These are phyloP conservation scores for Mirza zaza DNA, from an alignment of 2,113 vertebrate genomes.

Conservation along the genomic window DNA sequence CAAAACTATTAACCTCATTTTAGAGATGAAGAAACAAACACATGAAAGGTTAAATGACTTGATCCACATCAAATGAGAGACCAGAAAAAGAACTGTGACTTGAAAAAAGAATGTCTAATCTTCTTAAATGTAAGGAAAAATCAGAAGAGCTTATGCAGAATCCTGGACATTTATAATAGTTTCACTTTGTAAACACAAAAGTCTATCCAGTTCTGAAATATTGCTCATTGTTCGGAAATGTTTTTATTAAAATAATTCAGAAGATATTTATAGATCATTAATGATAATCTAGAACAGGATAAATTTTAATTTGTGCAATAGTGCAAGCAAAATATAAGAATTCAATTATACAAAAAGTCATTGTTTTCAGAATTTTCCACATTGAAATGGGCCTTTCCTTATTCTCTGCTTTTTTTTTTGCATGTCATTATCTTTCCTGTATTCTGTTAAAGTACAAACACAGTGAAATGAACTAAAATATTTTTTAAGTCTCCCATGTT, in stretches of 20 bases:
- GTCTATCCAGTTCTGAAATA: neutral
- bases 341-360: neutral
- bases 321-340: neutral
- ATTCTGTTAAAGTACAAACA: neutral
- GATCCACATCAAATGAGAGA: neutral
- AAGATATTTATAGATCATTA: neutral
- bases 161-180: neutral
- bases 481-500: neutral
- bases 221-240: neutral
- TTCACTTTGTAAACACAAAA: neutral
- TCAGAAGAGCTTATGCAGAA: neutral
- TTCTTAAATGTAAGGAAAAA: neutral
- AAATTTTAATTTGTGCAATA: neutral
- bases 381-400: neutral
- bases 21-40: slow-evolving; percentile 29
- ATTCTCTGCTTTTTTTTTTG: neutral
- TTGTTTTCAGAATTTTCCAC: neutral
- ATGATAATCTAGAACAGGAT: neutral
- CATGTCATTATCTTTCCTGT: neutral
- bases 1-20: slow-evolving; percentile 51
- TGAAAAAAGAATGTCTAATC: neutral
- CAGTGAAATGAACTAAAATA: neutral
- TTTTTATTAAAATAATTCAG: neutral
- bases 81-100: neutral
- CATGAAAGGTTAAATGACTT: slow-evolving; percentile 8